Percentiles rank a stretch among this genome's conserved stretches.
Evolutionary conservation across 2,113 vertebrate species (phyloP).

Genomic region (Dromas ardeola): DNA sequence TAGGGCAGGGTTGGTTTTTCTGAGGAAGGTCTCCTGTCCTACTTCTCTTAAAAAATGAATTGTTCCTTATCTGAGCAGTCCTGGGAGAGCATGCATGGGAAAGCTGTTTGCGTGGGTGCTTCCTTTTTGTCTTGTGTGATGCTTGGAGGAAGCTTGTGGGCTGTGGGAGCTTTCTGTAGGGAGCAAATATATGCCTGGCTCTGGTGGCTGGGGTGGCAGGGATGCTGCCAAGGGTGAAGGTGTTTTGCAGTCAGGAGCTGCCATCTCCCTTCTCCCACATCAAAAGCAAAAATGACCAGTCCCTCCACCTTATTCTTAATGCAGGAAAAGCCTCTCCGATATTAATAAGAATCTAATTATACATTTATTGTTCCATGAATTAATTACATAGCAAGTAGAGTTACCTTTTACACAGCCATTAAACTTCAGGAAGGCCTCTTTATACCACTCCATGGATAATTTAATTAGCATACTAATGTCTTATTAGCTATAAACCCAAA

Average conservation of each 20-base stretch:
- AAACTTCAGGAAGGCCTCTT: slow-evolving; percentile 75
- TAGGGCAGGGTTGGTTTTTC: background rate
- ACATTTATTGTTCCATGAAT: slow-evolving; percentile 77
- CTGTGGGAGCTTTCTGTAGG: background rate
- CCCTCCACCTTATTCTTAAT: background rate
- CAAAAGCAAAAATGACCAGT: background rate
- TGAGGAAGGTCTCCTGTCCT: background rate
- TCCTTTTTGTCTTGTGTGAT: fast-evolving
- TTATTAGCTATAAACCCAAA: slow-evolving; percentile 69
- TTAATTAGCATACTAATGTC: slow-evolving; percentile 75
- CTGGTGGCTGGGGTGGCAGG: background rate
- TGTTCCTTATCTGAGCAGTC: background rate
- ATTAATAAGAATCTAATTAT: slow-evolving; percentile 76
- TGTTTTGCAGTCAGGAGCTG: background rate
- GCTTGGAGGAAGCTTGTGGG: background rate
- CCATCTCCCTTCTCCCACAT: background rate
- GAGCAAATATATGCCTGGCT: background rate
- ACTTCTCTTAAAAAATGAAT: background rate
- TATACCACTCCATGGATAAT: slow-evolving; percentile 73
- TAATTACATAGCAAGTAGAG: slow-evolving; percentile 71
- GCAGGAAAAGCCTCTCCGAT: slow-evolving; percentile 59
- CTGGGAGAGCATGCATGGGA: background rate
- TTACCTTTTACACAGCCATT: slow-evolving; percentile 75
- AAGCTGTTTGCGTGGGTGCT: background rate
- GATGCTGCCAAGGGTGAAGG: background rate